Conservation (phyloP, 2,888 invertebrate species). For the Lamellibrachia columna region DNA sequence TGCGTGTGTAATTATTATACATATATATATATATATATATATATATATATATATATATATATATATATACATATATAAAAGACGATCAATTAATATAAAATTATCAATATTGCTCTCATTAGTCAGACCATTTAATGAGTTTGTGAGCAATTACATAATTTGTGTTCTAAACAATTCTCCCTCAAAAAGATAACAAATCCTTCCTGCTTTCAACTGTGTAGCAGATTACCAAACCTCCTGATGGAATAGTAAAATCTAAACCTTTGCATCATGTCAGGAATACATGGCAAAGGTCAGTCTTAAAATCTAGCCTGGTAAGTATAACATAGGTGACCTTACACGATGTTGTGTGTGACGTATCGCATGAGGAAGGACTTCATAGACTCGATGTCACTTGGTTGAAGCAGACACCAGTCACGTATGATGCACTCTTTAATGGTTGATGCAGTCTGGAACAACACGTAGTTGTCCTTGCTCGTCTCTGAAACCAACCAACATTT, state of each 20-base stretch:
- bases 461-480: conserved; percentile 73
- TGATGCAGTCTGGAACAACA: conserved; percentile 87
- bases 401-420: conserved; percentile 82
- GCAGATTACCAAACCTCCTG: background rate
- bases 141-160: background rate
- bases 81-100: conserved; percentile 20
- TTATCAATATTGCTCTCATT: conserved; percentile 17
- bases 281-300: background rate
- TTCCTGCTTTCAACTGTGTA: background rate
- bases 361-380: conserved; percentile 82
- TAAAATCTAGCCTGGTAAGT: background rate
- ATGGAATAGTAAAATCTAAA: background rate
- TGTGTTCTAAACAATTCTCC: background rate
- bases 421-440: conserved; percentile 83
- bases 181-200: background rate
- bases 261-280: background rate
- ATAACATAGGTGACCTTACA: conserved; percentile 23
- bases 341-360: conserved; percentile 71
- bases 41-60: background rate
- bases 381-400: conserved; percentile 76
- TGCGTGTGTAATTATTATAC: no score
- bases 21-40: background rate
- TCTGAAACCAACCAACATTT: conserved; percentile 52
- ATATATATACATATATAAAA: background rate
- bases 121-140: background rate